Evolutionary conservation across 2,888 invertebrate genomes (phyloP).

Genomic region (Galeopsomyia nigrocyanea): DNA sequence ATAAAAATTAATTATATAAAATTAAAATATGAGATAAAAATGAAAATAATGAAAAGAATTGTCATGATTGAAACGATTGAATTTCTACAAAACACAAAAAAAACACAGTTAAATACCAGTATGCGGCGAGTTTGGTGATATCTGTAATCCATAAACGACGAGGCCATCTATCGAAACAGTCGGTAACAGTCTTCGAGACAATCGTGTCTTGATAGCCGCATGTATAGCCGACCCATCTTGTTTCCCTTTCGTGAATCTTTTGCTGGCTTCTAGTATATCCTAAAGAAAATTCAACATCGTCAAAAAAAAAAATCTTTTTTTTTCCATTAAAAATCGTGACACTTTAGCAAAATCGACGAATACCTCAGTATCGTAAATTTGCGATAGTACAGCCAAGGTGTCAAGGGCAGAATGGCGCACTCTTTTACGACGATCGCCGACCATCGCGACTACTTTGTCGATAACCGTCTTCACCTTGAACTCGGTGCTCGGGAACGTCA

Average conservation of each 20-base stretch:
- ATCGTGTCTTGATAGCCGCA: constrained; percentile 80
- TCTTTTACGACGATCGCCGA: constrained; percentile 76
- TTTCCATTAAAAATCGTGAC: neutral
- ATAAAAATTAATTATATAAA: neutral
- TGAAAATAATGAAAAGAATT: neutral
- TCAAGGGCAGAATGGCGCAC: constrained; percentile 86
- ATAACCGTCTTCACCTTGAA: constrained; percentile 62
- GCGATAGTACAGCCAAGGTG: constrained; percentile 82
- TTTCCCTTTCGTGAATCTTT: constrained; percentile 72
- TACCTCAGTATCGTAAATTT: constrained; percentile 71
- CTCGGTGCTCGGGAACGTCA: constrained; percentile 84
- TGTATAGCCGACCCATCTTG: constrained; percentile 72
- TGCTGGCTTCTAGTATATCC: constrained; percentile 75
- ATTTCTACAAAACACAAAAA: no score
- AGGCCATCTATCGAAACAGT: constrained; percentile 79
- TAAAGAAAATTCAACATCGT: constrained; percentile 44
- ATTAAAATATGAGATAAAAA: neutral
- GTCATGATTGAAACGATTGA: no score
- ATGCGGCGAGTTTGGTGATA: constrained; percentile 66
- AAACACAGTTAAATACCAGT: constrained; percentile 18
- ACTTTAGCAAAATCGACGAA: neutral
- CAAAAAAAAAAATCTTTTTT: constrained; percentile 13
- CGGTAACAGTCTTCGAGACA: constrained; percentile 82
- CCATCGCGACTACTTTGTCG: constrained; percentile 60
- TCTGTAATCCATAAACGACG: constrained; percentile 81